Evolutionary conservation across 2,113 vertebrate species (phyloP).

Genomic region (Nothoprocta pentlandii): DNA sequence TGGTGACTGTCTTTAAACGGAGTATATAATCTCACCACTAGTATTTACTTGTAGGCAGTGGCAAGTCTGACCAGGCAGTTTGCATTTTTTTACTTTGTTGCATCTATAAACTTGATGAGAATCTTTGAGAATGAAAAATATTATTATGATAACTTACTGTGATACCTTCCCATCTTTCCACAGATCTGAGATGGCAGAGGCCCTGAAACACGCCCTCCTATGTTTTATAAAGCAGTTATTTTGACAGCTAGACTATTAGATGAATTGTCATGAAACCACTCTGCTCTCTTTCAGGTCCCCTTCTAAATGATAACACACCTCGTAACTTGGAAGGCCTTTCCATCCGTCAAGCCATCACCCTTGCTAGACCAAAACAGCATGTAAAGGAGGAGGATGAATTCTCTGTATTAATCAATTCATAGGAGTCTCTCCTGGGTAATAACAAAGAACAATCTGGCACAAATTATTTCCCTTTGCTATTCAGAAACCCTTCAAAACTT

Average conservation of each 20-base stretch:
- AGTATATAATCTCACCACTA: not conserved
- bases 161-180: not conserved
- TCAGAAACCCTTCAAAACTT: conserved; percentile 45
- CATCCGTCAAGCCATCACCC: not conserved
- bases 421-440: not conserved
- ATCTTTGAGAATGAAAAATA: conserved; percentile 1
- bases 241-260: not conserved
- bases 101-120: not conserved
- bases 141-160: not conserved
- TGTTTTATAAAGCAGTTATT: conserved; percentile 19
- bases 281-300: not conserved
- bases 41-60: not conserved
- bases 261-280: not conserved
- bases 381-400: not conserved
- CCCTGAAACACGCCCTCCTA: not conserved
- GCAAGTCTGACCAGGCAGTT: not conserved
- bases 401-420: not conserved
- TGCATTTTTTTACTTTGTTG: not conserved
- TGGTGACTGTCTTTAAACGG: not conserved
- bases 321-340: not conserved
- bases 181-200: not conserved
- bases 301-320: not conserved
- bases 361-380: not conserved
- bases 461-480: conserved; percentile 55
- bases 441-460: conserved; percentile 54